Percentiles rank a stretch among this genome's conserved stretches.
Conservation (phyloP, 2,113 vertebrate species). For the Erythrocercus mccallii region DNA sequence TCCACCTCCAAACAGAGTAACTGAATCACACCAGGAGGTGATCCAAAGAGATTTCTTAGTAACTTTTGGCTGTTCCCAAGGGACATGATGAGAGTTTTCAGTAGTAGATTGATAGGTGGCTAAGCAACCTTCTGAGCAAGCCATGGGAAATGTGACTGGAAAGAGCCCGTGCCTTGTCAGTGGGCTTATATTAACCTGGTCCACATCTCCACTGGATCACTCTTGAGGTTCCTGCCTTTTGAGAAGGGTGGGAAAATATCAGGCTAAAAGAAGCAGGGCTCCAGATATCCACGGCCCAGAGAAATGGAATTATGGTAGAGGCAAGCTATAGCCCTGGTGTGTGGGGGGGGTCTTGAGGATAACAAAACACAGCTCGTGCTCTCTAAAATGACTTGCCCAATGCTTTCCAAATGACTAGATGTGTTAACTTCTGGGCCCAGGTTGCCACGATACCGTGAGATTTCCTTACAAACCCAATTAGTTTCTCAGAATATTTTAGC, state of each 20-base stretch:
- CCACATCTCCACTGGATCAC: not conserved
- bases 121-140: not conserved
- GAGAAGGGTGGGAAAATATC: not conserved
- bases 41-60: not conserved
- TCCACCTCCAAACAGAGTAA: not conserved
- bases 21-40: not conserved
- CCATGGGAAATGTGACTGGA: not conserved
- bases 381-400: not conserved
- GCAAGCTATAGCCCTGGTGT: not conserved
- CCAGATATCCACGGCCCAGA: not conserved
- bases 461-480: not conserved
- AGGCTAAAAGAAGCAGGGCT: not conserved
- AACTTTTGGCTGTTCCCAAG: not conserved
- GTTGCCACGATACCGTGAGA: accelerated
- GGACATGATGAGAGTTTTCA: not conserved
- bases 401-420: not conserved
- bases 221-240: not conserved
- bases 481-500: not conserved
- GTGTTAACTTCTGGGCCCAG: not conserved
- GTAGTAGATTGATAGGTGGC: not conserved
- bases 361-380: not conserved
- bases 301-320: not conserved
- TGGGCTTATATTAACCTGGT: not conserved
- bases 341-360: not conserved
- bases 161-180: not conserved